A percentile compares a stretch with the other conserved stretches of the same genome.
Evolutionary conservation across 2,888 invertebrate genomes (phyloP).

Genomic region (Nebria brevicollis): DNA sequence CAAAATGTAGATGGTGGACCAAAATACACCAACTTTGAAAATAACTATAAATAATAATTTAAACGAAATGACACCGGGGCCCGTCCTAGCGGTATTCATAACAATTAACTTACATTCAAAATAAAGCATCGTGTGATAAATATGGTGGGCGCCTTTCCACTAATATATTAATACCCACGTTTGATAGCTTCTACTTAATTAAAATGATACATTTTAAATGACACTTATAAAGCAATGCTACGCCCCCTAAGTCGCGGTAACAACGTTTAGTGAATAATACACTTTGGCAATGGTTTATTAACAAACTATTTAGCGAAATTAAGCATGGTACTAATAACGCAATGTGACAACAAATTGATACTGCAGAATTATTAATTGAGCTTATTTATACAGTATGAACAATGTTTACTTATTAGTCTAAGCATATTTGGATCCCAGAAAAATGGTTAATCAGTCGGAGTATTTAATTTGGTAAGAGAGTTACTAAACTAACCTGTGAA

Average conservation of each 20-base stretch:
- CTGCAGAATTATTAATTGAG: too few relatives aligned
- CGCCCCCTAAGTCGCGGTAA: slow-evolving; percentile 8
- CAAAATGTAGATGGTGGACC: background rate
- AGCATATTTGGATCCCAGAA: too few relatives aligned
- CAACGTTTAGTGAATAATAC: background rate
- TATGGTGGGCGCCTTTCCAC: slow-evolving; percentile 2
- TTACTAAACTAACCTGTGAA: slow-evolving; percentile 33
- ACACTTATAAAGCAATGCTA: background rate
- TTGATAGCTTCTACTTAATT: slow-evolving; percentile 7
- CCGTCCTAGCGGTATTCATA: slow-evolving; percentile 12
- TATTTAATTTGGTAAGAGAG: background rate
- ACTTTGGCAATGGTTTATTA: background rate
- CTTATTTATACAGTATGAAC: too few relatives aligned
- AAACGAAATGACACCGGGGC: background rate
- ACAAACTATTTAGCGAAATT: background rate
- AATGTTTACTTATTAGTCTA: too few relatives aligned
- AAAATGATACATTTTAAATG: slow-evolving; percentile 1
- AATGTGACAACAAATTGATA: too few relatives aligned
- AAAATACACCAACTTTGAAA: slow-evolving; percentile 7
- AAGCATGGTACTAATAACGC: background rate
- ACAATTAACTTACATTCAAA: slow-evolving; percentile 16
- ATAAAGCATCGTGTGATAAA: slow-evolving; percentile 10
- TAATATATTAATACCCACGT: slow-evolving; percentile 18
- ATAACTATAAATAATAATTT: slow-evolving; percentile 17
- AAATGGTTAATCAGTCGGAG: background rate